Base-by-base conservation (phyloP, 2,113 vertebrate genomes). In the Daubentonia madagascariensis region DNA sequence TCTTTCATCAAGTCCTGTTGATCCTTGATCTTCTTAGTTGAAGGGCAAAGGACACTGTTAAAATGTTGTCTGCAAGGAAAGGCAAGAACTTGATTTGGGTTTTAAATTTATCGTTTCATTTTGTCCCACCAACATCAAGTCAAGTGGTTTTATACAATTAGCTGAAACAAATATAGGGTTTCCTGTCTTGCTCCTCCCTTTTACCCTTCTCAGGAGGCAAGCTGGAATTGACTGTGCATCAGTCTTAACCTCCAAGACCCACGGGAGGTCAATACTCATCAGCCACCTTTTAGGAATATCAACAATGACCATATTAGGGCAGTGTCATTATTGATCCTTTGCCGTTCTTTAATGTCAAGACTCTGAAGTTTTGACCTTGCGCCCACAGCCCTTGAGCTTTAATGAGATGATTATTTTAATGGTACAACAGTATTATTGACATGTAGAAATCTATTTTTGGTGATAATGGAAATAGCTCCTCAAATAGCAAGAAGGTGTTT, bases 111-210 rank as follows among this genome's bases (percentile, higher is more conserved):
- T 73, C 59, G 10, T 76, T 89, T 22, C 35, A 11, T 96, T 91
- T 95, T 92, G 40, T 89, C 73, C 20, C 92, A 45, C 59, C 79
- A 84, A 40, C 57, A 67, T 63, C 1, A 57, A 79, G 50, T 91
- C 79, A 52, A 95, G 83, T 96, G 89, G 85, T 78, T 97, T 97
- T 93, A 70, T 6, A 84, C 54, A 78, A 95, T 97, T 96, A 94
- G 94, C 85, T 94, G 83, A 90, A 94, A 89, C 63, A 89, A 86
- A 91, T 96, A 93, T 91, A 1, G 40, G 89, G 45, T 73, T 91
- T 97, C 85, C 68, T 65, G 54, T 91, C 83, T 85, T 76, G 59
- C 45, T 65, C 72, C 59, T 95, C 72, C 78, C 76, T 95, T 92
- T 96, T 35, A 45, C 25, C 70, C 40, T 85, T 91, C 65, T 96